Conservation (phyloP, 1,140 invertebrate species). For the Choristoneura fumiferana region DNA sequence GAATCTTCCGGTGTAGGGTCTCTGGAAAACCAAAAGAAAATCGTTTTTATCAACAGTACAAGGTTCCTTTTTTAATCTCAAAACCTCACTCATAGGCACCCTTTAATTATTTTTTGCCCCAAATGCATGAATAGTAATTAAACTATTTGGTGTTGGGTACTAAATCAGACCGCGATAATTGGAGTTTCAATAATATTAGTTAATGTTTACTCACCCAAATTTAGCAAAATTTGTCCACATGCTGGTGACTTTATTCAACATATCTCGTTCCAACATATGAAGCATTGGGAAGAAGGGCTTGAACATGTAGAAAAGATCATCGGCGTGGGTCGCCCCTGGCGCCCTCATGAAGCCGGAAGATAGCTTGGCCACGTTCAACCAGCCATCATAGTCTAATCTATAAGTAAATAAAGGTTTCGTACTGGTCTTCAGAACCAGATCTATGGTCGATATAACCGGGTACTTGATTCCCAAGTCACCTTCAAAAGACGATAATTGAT, state of each 20-base stretch:
- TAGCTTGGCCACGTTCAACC: constrained; percentile 51
- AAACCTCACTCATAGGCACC: too few relatives aligned
- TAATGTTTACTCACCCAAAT: constrained; percentile 51
- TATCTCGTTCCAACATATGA: constrained; percentile 38
- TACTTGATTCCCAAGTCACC: constrained; percentile 54
- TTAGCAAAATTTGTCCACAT: constrained; percentile 67
- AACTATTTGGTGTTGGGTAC: background rate
- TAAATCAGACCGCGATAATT: too few relatives aligned
- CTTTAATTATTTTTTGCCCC: too few relatives aligned
- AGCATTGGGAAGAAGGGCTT: constrained; percentile 38
- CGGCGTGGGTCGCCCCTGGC: constrained; percentile 58
- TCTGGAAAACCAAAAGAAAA: constrained; percentile 33
- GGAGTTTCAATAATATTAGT: too few relatives aligned
- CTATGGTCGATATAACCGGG: constrained; percentile 44
- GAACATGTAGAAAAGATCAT: constrained; percentile 67
- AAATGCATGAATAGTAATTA: too few relatives aligned
- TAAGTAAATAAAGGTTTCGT: constrained; percentile 46
- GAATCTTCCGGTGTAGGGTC: constrained; percentile 38
- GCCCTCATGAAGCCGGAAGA: constrained; percentile 33
- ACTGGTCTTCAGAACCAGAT: constrained; percentile 40
- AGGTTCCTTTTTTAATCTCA: too few relatives aligned
- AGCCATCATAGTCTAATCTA: constrained; percentile 46
- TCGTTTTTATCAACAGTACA: too few relatives aligned
- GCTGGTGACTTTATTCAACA: constrained; percentile 45
- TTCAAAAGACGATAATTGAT: constrained; percentile 46